Conservation (phyloP, 2,113 vertebrate species). For the Camelus dromedarius region DNA sequence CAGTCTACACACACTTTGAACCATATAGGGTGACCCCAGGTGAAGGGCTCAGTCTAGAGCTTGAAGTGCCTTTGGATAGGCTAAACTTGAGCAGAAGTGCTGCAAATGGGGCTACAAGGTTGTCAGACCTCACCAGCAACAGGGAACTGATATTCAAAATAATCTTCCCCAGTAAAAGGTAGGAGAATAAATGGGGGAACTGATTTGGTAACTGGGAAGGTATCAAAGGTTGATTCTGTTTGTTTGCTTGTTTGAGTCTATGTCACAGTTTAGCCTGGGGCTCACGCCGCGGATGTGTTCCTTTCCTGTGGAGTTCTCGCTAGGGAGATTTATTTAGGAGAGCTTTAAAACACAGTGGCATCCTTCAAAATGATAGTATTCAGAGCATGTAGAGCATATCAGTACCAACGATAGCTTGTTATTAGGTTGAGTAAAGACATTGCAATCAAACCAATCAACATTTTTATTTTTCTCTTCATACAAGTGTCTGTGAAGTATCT, state of each 20-base stretch:
- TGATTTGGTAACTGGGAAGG: neutral
- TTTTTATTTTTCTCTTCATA: neutral
- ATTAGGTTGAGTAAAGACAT: neutral
- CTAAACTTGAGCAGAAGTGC: neutral
- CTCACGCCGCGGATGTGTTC: neutral
- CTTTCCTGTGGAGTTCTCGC: neutral
- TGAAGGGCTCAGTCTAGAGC: neutral
- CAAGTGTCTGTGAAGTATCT: neutral
- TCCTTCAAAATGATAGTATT: neutral
- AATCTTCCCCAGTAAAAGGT: neutral
- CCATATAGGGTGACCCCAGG: fast-evolving
- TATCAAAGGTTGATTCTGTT: neutral
- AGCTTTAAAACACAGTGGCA: neutral
- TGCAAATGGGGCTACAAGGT: fast-evolving
- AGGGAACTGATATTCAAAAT: neutral
- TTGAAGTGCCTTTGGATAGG: neutral
- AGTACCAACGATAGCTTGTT: neutral
- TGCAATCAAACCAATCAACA: neutral
- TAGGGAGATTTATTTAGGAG: neutral
- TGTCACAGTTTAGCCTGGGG: neutral
- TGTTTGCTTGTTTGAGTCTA: neutral
- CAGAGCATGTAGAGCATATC: neutral
- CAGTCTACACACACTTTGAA: neutral
- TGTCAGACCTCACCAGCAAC: neutral
- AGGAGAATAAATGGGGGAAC: neutral